Conservation (phyloP, 1,140 invertebrate genomes). For the Cataglyphis hispanica region DNA sequence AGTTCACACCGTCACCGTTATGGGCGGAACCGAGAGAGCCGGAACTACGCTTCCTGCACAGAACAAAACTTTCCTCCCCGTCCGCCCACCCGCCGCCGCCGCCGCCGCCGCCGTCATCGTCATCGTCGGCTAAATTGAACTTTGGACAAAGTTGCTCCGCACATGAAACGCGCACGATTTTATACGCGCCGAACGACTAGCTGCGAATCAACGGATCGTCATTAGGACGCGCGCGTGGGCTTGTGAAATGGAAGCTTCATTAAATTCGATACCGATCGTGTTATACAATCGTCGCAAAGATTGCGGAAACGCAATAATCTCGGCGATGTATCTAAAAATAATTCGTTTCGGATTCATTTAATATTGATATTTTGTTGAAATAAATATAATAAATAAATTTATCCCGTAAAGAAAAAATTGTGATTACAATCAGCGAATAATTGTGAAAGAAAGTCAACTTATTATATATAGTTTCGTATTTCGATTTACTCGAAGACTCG, state of each 20-base stretch:
- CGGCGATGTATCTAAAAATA: neutral
- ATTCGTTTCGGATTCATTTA: neutral
- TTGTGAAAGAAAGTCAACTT: neutral
- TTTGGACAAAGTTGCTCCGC: constrained; percentile 76
- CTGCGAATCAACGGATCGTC: constrained; percentile 70
- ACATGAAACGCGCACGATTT: constrained; percentile 60
- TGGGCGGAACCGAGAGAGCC: constrained; percentile 80
- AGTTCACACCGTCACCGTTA: constrained; percentile 80
- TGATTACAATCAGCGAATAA: neutral
- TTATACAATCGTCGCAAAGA: constrained; percentile 14
- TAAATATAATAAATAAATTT: too few species aligned
- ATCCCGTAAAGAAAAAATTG: too few species aligned
- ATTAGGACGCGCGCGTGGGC: constrained; percentile 45
- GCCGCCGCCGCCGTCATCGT: constrained; percentile 46
- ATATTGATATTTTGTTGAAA: neutral
- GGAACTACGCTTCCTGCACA: constrained; percentile 82
- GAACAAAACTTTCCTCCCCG: constrained; percentile 74
- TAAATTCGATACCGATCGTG: constrained; percentile 58
- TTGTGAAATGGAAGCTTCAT: constrained; percentile 70
- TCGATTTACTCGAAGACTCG: neutral
- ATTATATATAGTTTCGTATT: neutral
- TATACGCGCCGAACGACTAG: constrained; percentile 3
- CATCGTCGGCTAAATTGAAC: constrained; percentile 79
- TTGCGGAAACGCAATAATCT: constrained; percentile 33
- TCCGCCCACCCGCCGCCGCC: constrained; percentile 11